Conservation (phyloP, 2,113 vertebrate species). For the Salvelinus alpinus region DNA sequence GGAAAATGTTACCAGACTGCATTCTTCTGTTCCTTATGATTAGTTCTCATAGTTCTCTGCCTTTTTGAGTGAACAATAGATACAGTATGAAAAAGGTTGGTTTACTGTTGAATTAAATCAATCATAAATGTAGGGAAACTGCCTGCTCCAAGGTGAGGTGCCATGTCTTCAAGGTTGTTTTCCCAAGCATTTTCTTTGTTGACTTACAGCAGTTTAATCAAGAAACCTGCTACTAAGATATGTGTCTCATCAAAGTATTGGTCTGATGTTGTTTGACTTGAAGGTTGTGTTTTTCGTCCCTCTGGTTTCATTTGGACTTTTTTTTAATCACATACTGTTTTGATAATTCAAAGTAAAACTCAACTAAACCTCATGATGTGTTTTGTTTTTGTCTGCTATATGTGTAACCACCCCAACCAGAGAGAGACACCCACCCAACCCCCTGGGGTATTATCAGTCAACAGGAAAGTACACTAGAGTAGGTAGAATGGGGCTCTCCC, state of each 20-base stretch:
- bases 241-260: background rate
- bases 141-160: background rate
- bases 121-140: background rate
- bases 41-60: background rate
- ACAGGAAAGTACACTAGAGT: too few species aligned
- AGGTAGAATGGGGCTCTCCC: constrained; percentile 24
- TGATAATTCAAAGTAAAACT: too few species aligned
- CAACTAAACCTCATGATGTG: background rate
- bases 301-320: too few species aligned
- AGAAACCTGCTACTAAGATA: background rate
- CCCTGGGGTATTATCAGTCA: too few species aligned
- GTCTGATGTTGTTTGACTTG: too few species aligned
- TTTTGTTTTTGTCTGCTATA: too few species aligned
- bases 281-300: too few species aligned
- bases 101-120: background rate
- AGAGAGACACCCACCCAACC: background rate
- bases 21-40: too few species aligned
- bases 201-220: background rate
- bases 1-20: too few species aligned
- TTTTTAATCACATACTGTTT: too few species aligned
- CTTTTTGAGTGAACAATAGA: constrained; percentile 27
- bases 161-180: background rate
- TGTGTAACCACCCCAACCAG: background rate
- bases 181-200: background rate
- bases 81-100: background rate